These are phyloP conservation scores for Notarius quadriscutis DNA, from an alignment of 2,113 vertebrate species.

Conservation along the genomic window DNA sequence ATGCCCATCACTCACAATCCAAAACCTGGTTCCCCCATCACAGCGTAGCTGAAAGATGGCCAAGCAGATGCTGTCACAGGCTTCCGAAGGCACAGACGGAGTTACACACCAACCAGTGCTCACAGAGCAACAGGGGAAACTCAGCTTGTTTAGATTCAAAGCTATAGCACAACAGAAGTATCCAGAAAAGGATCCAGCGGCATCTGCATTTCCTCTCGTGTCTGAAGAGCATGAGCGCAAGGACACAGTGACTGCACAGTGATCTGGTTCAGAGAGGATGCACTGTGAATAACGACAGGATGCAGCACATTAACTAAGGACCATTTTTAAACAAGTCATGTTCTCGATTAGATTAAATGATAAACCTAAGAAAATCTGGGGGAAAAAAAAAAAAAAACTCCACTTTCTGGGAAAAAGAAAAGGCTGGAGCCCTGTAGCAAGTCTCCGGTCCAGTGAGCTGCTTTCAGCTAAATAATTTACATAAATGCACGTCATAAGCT, in stretches of 20 bases:
- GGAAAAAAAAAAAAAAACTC: no score
- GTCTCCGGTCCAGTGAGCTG: background rate
- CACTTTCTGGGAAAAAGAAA: background rate
- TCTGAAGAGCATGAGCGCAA: background rate
- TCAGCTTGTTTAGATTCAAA: background rate
- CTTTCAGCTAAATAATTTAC: background rate
- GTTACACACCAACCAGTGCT: background rate
- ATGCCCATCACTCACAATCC: conserved; percentile 26
- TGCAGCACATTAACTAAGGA: background rate
- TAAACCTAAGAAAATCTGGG: background rate
- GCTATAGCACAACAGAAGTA: background rate
- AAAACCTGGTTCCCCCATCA: conserved; percentile 10
- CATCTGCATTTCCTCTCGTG: background rate
- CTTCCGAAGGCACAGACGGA: background rate
- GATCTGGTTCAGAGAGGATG: background rate
- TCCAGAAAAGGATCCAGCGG: background rate
- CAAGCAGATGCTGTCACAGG: background rate
- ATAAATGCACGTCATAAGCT: background rate
- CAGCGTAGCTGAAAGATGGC: background rate
- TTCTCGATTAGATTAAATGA: background rate
- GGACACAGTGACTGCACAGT: background rate
- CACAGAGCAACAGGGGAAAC: background rate
- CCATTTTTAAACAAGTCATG: background rate
- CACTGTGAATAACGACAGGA: background rate
- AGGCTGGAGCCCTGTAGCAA: background rate